Base-by-base conservation (phyloP, 2,113 vertebrate species). In the Rattus rattus region DNA sequence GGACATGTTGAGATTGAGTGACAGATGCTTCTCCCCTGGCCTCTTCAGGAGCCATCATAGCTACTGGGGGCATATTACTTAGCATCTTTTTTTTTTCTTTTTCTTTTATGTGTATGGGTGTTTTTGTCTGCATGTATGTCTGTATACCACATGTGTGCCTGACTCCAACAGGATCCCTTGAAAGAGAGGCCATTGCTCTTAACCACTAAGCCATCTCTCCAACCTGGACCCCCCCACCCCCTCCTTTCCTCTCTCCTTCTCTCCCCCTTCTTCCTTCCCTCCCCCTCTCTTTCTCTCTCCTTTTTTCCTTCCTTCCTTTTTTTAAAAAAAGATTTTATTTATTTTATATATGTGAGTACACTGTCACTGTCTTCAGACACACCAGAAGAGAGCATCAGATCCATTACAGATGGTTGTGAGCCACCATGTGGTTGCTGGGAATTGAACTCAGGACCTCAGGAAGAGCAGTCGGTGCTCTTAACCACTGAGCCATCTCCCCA, bases 41-140 rank as follows among this genome's bases (percentile, higher is more conserved):
- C 87, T 43, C 33, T 28, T 75, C 36, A 61, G 52, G 36, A 87
- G 88, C 70, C 16, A 0, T 33, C 49, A 7, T 39, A 9, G 77
- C 63, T 19, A 70, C 30, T 16, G 7, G 36, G 65, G 14, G 36
- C 49, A 20, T 80, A 95, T 80, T 56, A 39, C 43, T 65, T 81
- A 73, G 63, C 73, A 67, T 11, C 22, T 67, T 24, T 36, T 17
- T 36, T 17, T 6, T 54, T 24, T 33, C 59, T 85, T 61, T 63
- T 47, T 86, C 5, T 88, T 54, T 24, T 47, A 63, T 63, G 26
- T 30, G 54, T 59, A 28, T 47, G n/a, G n/a, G 59, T 85, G 39
- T 63, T 85, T 85, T 85, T 85, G 54, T n/a, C 81, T 85, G n/a
- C 59, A 10, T 43, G 24, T 65, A 47, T 85, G 81, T 84, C 59